Conservation (phyloP, 1,140 invertebrate genomes). For the Bombus superbus region DNA sequence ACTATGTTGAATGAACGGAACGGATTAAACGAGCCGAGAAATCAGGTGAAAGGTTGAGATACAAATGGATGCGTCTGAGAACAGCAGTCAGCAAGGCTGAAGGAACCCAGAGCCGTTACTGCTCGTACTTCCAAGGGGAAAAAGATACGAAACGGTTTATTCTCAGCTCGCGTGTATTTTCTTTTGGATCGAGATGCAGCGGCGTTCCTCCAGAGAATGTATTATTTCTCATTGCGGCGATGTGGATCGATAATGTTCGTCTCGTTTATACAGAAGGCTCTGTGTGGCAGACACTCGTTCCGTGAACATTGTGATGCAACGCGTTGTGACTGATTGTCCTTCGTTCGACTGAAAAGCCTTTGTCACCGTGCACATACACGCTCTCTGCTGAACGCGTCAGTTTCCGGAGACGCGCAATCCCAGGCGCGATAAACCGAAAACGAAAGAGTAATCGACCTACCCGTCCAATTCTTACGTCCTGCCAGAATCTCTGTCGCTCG, state of each 20-base stretch:
- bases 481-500: background rate
- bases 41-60: constrained; percentile 30
- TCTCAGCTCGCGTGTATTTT: constrained; percentile 15
- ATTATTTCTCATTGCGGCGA: constrained; percentile 44
- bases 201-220: constrained; percentile 16
- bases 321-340: constrained; percentile 43
- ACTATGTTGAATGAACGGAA: constrained; percentile 10
- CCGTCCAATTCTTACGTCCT: background rate
- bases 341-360: constrained; percentile 36
- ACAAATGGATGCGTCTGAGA: constrained; percentile 41
- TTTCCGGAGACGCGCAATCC: constrained; percentile 8
- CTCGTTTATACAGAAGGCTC: background rate
- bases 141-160: constrained; percentile 44
- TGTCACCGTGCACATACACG: background rate
- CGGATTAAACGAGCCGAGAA: constrained; percentile 42
- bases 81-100: constrained; percentile 12
- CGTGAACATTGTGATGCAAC: constrained; percentile 33
- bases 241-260: constrained; percentile 37
- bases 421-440: constrained; percentile 20
- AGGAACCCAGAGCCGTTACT: constrained; percentile 11
- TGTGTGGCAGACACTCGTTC: constrained; percentile 2
- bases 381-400: background rate
- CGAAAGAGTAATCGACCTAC: background rate
- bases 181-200: constrained; percentile 6
- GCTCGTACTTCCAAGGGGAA: constrained; percentile 9